Evolutionary conservation across 2,113 vertebrate species (phyloP).

Genomic region (Carassius carassius): DNA sequence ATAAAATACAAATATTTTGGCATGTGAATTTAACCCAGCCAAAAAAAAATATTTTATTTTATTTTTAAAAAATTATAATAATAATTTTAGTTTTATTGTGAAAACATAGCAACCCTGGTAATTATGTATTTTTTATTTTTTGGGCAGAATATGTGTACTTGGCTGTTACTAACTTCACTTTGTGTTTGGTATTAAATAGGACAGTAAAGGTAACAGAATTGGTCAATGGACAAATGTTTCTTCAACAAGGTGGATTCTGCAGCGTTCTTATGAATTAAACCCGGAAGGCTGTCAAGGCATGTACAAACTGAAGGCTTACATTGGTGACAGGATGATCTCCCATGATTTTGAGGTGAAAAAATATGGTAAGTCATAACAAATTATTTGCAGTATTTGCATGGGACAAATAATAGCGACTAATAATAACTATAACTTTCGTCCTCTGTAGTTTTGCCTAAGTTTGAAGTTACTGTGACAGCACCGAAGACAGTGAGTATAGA

Average conservation of each 20-base stretch:
- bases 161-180: neutral
- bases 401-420: neutral
- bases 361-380: slow-evolving; percentile 63
- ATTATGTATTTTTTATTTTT: neutral
- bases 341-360: slow-evolving; percentile 70
- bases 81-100: no score
- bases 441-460: slow-evolving; percentile 71
- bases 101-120: no score
- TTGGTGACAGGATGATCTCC: neutral
- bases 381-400: neutral
- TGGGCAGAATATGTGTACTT: neutral
- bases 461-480: slow-evolving; percentile 58
- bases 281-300: slow-evolving; percentile 64
- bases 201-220: slow-evolving; percentile 60
- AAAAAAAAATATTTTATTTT: no score
- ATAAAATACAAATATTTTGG: no score
- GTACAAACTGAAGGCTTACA: slow-evolving; percentile 56
- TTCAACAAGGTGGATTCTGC: slow-evolving; percentile 61
- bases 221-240: slow-evolving; percentile 70
- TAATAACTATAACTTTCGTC: neutral
- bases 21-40: no score
- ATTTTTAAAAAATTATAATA: no score
- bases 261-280: slow-evolving; percentile 68
- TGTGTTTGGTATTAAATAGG: slow-evolving; percentile 54
- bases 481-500: slow-evolving; percentile 43